These are phyloP conservation scores for Dufourea novaeangliae DNA, from an alignment of 1,140 invertebrate genomes.

Conservation along the genomic window DNA sequence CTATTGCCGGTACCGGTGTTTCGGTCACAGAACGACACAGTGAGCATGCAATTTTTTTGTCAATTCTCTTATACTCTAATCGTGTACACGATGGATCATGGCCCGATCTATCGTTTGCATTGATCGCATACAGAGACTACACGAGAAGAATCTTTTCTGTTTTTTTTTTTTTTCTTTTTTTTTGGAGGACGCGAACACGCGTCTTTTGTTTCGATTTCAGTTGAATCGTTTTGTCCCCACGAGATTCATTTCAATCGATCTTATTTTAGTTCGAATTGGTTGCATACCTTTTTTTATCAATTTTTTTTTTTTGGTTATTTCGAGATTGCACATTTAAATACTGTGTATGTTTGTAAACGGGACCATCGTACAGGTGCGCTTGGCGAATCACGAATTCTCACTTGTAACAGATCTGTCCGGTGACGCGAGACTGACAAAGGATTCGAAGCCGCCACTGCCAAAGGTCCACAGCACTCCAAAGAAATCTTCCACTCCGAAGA, in stretches of 20 bases:
- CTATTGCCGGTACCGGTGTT: constrained; percentile 92
- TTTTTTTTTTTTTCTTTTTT: background rate
- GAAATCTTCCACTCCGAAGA: constrained; percentile 76
- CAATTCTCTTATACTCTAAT: constrained; percentile 45
- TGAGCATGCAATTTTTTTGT: constrained; percentile 77
- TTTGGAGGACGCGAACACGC: background rate
- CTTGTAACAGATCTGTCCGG: constrained; percentile 69
- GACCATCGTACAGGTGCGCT: no score
- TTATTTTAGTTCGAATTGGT: no score
- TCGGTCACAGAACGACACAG: constrained; percentile 83
- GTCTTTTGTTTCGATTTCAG: background rate
- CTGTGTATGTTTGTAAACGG: background rate
- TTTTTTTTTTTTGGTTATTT: constrained; percentile 41
- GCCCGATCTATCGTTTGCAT: background rate
- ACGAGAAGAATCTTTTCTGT: background rate
- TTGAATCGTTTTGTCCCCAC: background rate
- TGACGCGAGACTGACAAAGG: constrained; percentile 75
- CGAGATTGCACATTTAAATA: constrained; percentile 80
- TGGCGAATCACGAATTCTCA: constrained; percentile 2
- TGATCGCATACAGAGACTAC: background rate
- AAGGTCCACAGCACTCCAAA: constrained; percentile 81
- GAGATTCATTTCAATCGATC: background rate
- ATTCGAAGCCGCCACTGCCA: constrained; percentile 82
- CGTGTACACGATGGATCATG: background rate
- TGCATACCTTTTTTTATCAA: background rate